Base-by-base conservation (phyloP, 2,113 vertebrate genomes). In the Hemichromis elongatus region DNA sequence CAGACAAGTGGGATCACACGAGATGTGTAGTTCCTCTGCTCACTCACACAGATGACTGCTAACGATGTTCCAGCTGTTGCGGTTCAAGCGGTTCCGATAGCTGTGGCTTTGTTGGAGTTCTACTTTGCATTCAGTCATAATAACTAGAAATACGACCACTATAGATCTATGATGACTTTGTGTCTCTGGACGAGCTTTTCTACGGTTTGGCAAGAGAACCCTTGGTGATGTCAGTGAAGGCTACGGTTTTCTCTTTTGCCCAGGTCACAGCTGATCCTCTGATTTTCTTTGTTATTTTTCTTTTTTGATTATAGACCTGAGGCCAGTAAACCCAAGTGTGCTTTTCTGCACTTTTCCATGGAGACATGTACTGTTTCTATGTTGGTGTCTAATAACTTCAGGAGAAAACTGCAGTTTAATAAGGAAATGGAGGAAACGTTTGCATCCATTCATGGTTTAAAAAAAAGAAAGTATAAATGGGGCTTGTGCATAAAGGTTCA, bases 161-260 rank as follows among this genome's bases (percentile, higher is more conserved):
- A 0, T 28, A 28, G 14, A 7, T 73, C 24, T 28, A 2, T 47
- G 28, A 47, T 0, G 21, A 70, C 5, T 45, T 45, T 70, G 66
- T 45, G 21, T 45, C 2, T 70, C 40, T 47, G 40, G 66, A 26
- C 3, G 3, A 47, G 68, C 0, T 70, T 70, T 47, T 70, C 66
- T 0, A 0, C 1, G 2, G 66, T 70, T 70, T 16, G 40, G 21
- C 0, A 28, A 70, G 28, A 47, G 14, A 47, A 73, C 21, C 9
- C 0, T 11, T 73, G 68, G 68, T 6, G 6, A 28, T 47, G 14
- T 47, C 68, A 11, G 14, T 73, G 2, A 28, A 1, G 24, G 1
- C 47, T 47, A 47, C 14, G 5, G 68, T n/a, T 68, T 9, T 68
- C n/a, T 68, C 11, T 42, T 8, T 68, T 68, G 63, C n/a, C 12